Conservation (phyloP, 2,113 vertebrate genomes). For the Microtus pennsylvanicus region DNA sequence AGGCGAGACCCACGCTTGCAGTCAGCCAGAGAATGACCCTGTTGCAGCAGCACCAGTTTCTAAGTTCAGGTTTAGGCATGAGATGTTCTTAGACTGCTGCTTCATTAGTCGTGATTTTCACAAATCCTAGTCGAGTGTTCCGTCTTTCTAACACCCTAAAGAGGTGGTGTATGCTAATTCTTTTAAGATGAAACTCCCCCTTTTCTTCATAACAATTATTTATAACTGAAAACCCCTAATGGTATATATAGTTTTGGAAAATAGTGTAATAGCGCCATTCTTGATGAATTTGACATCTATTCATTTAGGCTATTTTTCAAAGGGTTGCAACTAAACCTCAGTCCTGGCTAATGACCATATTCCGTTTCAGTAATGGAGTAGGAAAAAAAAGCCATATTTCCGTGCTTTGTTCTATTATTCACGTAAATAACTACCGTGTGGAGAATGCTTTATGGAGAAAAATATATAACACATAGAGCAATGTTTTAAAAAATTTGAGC, state of each 20-base stretch:
- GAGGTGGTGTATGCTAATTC: neutral
- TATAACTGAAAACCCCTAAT: conserved; percentile 55
- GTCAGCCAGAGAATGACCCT: conserved; percentile 50
- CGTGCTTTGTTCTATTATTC: conserved; percentile 71
- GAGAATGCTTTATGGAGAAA: conserved; percentile 65
- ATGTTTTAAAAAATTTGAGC: conserved; percentile 57
- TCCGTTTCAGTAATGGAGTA: conserved; percentile 71
- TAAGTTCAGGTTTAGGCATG: conserved; percentile 53
- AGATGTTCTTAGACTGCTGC: conserved; percentile 45
- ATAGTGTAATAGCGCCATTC: conserved; percentile 54
- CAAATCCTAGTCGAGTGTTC: conserved; percentile 44
- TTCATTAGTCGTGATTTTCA: conserved; percentile 58
- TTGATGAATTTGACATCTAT: conserved; percentile 74
- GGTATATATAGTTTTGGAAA: conserved; percentile 42
- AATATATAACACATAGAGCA: conserved; percentile 35
- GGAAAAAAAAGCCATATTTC: conserved; percentile 58
- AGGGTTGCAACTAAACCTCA: conserved; percentile 60
- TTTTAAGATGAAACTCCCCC: conserved; percentile 43
- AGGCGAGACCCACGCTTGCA: conserved; percentile 1
- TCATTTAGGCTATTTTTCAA: conserved; percentile 69
- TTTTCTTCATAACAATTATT: conserved; percentile 62
- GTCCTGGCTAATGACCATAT: conserved; percentile 63
- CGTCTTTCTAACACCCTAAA: conserved; percentile 62
- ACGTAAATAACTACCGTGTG: conserved; percentile 67
- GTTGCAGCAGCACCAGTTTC: neutral